Conservation (phyloP, 2,888 invertebrate species). For the Colletes collaris region DNA sequence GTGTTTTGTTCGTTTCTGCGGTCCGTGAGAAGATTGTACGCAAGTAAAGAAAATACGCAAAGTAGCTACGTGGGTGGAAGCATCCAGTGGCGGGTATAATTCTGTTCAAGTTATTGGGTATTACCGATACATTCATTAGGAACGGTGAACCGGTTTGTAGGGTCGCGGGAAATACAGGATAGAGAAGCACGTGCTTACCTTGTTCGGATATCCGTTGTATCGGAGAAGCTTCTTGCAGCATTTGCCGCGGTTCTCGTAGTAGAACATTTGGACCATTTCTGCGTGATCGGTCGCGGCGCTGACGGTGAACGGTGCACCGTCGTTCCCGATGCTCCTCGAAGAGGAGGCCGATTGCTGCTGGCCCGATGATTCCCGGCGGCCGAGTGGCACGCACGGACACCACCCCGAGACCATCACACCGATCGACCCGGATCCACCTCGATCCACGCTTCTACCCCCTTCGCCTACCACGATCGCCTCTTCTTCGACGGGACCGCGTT, state of each 20-base stretch:
- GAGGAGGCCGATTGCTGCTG: slow-evolving; percentile 72
- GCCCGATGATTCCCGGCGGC: slow-evolving; percentile 82
- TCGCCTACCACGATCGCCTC: slow-evolving; percentile 46
- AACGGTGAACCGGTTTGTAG: no score
- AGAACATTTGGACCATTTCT: slow-evolving; percentile 87
- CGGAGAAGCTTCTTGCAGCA: slow-evolving; percentile 92
- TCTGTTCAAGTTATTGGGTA: no score
- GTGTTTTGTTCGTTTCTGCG: background rate
- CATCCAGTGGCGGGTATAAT: no score
- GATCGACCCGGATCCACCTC: slow-evolving; percentile 69
- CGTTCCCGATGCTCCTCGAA: slow-evolving; percentile 58
- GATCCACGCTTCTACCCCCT: slow-evolving; percentile 58
- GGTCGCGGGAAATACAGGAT: no score
- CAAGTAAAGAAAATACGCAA: no score
- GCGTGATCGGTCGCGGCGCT: slow-evolving; percentile 80
- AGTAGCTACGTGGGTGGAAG: no score
- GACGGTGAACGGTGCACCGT: slow-evolving; percentile 80
- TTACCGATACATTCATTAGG: no score
- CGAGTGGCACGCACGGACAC: slow-evolving; percentile 84
- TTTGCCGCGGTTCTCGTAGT: slow-evolving; percentile 91
- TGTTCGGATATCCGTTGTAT: slow-evolving; percentile 92
- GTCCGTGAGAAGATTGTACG: background rate
- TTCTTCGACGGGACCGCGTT: slow-evolving; percentile 14
- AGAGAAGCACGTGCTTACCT: slow-evolving; percentile 84
- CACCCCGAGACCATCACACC: slow-evolving; percentile 83